Conservation (phyloP, 2,113 vertebrate genomes). For the Sylvicapra grimmia region DNA sequence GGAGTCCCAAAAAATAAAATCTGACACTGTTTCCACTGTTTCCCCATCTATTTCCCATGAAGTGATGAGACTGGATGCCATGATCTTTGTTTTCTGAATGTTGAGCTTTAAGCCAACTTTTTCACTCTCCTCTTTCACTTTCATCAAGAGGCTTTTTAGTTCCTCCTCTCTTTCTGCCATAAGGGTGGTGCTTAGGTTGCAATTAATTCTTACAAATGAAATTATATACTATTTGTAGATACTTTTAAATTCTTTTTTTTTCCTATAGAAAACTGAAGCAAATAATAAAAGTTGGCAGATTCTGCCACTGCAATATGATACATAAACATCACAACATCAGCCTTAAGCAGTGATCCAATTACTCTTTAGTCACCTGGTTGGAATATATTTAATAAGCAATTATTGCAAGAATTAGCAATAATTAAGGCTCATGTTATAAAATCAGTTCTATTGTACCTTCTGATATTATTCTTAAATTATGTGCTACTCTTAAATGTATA, state of each 20-base stretch:
- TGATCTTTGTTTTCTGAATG: too few relatives aligned
- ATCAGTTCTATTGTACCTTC: not conserved
- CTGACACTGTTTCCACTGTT: too few relatives aligned
- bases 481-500: not conserved
- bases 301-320: not conserved
- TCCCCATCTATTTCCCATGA: too few relatives aligned
- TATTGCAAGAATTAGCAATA: not conserved
- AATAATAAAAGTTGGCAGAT: not conserved
- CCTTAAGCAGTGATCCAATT: not conserved
- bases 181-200: not conserved
- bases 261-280: not conserved
- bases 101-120: too few relatives aligned
- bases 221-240: not conserved
- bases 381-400: not conserved
- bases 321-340: not conserved
- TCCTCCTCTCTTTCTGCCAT: too few relatives aligned
- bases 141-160: too few relatives aligned
- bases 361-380: not conserved
- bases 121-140: too few relatives aligned
- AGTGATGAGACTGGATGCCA: too few relatives aligned
- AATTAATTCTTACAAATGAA: not conserved
- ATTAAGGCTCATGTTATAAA: not conserved
- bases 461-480: not conserved
- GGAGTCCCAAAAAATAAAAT: too few relatives aligned
- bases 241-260: not conserved